A percentile compares a stretch with the other conserved stretches of the same genome.
Conservation (phyloP, 2,888 invertebrate species). For the Amphipoea oculea region DNA sequence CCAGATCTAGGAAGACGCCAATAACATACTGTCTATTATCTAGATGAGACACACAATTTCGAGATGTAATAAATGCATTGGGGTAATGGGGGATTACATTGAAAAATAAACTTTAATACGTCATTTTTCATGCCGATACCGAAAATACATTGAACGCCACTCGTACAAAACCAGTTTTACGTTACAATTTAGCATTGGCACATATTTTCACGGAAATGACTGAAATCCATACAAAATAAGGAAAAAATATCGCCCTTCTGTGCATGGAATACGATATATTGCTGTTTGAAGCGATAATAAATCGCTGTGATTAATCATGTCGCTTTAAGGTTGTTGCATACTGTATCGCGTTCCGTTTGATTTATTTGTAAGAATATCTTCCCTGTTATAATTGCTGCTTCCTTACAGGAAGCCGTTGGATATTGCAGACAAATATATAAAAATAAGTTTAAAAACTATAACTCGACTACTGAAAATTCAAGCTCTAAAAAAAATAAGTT, state of each 20-base stretch:
- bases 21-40: no score
- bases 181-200: background rate
- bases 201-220: conserved; percentile 11
- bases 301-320: conserved; percentile 49
- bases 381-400: background rate
- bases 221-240: conserved; percentile 8
- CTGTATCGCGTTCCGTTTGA: conserved; percentile 5
- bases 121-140: no score
- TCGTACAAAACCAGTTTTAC: background rate
- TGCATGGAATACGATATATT: conserved; percentile 34
- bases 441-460: background rate
- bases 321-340: conserved; percentile 20
- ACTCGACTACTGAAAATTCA: no score
- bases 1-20: no score
- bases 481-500: no score
- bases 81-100: no score
- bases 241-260: conserved; percentile 23
- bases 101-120: no score
- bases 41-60: no score
- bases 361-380: conserved; percentile 23
- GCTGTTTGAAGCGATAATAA: conserved; percentile 44
- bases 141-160: no score
- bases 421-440: background rate
- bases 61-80: no score
- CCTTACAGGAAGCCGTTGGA: background rate